Evolutionary conservation across 2,888 invertebrate species (phyloP).

Genomic region (Diachrysia chrysitis): DNA sequence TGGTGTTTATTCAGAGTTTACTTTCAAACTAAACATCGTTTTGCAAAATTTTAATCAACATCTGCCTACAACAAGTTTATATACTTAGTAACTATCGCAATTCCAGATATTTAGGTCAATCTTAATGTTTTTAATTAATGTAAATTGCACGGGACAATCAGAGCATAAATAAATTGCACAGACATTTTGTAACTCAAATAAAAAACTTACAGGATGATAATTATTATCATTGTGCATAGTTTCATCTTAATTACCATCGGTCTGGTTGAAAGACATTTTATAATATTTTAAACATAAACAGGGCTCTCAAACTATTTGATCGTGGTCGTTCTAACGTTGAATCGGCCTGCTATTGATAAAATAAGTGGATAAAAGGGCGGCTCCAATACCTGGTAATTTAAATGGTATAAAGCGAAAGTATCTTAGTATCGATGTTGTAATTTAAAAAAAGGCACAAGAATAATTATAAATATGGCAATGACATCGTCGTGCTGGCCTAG

Average conservation of each 20-base stretch:
- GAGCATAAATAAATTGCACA: slow-evolving; percentile 8
- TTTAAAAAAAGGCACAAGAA: no score
- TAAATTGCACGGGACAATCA: slow-evolving; percentile 1
- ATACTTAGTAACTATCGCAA: background rate
- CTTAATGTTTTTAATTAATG: slow-evolving; percentile 6
- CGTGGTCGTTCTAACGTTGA: no score
- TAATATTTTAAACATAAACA: background rate
- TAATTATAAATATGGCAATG: no score
- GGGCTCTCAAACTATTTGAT: no score
- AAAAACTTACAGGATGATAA: background rate
- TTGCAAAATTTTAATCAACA: background rate
- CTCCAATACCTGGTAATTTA: no score
- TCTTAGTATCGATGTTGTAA: no score
- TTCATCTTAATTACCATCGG: background rate
- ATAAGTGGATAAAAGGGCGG: background rate
- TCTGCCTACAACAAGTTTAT: background rate
- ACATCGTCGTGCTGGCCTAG: no score
- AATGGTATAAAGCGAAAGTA: no score
- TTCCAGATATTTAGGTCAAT: background rate
- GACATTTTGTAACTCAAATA: background rate
- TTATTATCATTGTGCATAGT: background rate
- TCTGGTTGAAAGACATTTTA: background rate
- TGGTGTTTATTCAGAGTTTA: background rate
- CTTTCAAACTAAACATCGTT: background rate
- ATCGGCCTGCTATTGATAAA: background rate